Evolutionary conservation across 2,797 vertebrate genomes (phyloP), one percentile per base, ranked within the genome.

Genomic region (Rallus crepitans): DNA sequence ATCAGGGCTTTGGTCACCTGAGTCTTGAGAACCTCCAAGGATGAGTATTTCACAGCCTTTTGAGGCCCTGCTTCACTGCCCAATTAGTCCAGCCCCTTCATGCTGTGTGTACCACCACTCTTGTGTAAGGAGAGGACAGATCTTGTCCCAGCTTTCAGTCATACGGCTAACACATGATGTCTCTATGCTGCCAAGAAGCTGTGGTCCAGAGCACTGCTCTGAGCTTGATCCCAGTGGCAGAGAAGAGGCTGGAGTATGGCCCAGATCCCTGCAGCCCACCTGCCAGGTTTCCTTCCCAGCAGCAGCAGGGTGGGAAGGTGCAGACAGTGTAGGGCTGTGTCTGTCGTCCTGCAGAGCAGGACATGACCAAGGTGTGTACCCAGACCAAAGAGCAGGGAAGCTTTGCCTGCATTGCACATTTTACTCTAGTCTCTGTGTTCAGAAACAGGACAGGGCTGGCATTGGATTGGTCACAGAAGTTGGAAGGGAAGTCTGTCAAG

Each of bases 121-220:
- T 27, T 17, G 24, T 23, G 63, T 7, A 5, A 8, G 60, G 75
- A 16, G 24, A 47, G 4, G 76, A 31, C 61, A 42, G 12, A 80
- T 60, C 68, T 5, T 33, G 8, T 39, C 55, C 31, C 69, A 55
- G 27, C 14, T 88, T 60, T 7, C 69, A 53, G 56, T 85, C 96
- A 96, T 77, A 95, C 83, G 68, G 90, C 56, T 35, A 90, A 33
- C 96, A 96, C 86, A 93, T 96, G 93, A 90, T 92, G 86, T 39
- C 86, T 92, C 83, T 92, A 3, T 64, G 1, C 53, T 87, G 93
- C 83, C 93, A 94, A 92, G 48, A 95, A 96, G 92, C 90, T 94
- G 96, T 47, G 60, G 71, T 40, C 40, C 95, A 96, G 86, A 96
- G 75, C 8, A 0, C 83, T 66, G 89, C 87, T 96, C 89, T 83